Conservation (phyloP, 2,797 vertebrate species). For the Enoplosus armatus region DNA sequence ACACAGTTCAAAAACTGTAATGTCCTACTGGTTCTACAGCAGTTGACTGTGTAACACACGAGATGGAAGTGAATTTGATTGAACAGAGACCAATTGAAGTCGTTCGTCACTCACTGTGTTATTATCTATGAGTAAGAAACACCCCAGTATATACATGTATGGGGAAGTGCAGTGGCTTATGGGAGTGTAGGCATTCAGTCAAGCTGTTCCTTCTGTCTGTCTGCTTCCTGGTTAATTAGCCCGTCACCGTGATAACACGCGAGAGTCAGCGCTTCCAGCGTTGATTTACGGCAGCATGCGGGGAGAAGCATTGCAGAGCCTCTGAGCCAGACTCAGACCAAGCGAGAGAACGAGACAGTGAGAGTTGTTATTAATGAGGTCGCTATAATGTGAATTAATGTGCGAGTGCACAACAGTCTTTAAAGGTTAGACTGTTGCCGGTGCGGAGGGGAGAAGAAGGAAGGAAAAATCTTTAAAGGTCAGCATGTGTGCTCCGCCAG, state of each 20-base stretch:
- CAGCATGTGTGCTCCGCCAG: slow-evolving; percentile 75
- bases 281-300: slow-evolving; percentile 83
- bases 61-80: neutral
- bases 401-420: slow-evolving; percentile 88
- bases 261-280: slow-evolving; percentile 78
- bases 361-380: slow-evolving; percentile 88
- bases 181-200: slow-evolving; percentile 62
- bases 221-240: slow-evolving; percentile 86
- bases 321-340: slow-evolving; percentile 73
- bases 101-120: neutral
- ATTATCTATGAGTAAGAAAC: slow-evolving; percentile 7
- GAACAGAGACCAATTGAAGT: neutral
- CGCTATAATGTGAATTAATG: slow-evolving; percentile 89
- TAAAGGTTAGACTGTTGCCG: slow-evolving; percentile 88
- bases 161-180: slow-evolving; percentile 51
- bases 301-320: slow-evolving; percentile 66
- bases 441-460: slow-evolving; percentile 76
- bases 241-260: slow-evolving; percentile 76
- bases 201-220: slow-evolving; percentile 76
- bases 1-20: neutral
- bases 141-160: neutral
- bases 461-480: slow-evolving; percentile 87
- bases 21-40: neutral
- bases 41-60: neutral
- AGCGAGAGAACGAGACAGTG: slow-evolving; percentile 76